Percentiles rank a stretch among this genome's conserved stretches.
Conservation (phyloP, 2,888 invertebrate species). For the Nomada hirtipes region DNA sequence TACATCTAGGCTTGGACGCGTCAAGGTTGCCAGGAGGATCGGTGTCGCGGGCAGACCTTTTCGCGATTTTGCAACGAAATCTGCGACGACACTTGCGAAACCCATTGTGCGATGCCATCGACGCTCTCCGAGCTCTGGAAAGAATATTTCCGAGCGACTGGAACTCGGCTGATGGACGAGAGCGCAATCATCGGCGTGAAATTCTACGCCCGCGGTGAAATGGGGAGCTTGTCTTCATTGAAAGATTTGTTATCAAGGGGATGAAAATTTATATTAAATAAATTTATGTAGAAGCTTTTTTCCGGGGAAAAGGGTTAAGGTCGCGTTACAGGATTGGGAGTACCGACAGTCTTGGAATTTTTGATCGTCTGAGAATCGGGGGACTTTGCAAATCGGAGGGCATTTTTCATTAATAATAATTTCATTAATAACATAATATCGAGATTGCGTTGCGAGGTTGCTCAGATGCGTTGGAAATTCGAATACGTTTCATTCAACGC, state of each 20-base stretch:
- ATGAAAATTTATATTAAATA: neutral
- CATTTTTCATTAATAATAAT: no score
- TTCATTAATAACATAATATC: no score
- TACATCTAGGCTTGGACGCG: slow-evolving; percentile 41
- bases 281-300: neutral
- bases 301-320: neutral
- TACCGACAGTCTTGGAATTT: no score
- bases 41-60: slow-evolving; percentile 60
- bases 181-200: slow-evolving; percentile 32
- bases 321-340: neutral
- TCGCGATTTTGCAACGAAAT: slow-evolving; percentile 66
- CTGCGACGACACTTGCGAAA: slow-evolving; percentile 51
- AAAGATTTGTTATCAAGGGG: no score
- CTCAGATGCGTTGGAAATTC: no score
- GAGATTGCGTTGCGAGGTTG: no score
- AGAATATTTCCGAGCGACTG: neutral
- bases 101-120: slow-evolving; percentile 2
- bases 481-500: no score
- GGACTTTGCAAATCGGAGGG: no score
- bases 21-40: slow-evolving; percentile 64
- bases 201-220: slow-evolving; percentile 3
- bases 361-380: no score
- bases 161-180: neutral
- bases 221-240: neutral
- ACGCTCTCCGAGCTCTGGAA: neutral